Evolutionary conservation across 2,888 invertebrate genomes (phyloP).

Genomic region (Cotesia congregata): DNA sequence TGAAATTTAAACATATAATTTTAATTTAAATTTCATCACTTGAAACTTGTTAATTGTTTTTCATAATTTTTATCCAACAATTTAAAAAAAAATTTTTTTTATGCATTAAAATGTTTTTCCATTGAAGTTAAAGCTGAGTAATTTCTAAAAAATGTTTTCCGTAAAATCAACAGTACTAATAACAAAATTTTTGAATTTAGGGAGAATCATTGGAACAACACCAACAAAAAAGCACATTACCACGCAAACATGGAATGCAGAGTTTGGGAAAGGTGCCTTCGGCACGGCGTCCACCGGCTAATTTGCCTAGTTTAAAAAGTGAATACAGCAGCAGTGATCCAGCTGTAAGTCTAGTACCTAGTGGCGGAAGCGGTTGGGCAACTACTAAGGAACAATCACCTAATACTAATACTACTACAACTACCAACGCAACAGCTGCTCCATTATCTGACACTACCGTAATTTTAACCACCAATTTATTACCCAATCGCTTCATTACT

Average conservation of each 20-base stretch:
- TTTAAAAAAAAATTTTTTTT: too few relatives aligned
- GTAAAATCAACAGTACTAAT: too few relatives aligned
- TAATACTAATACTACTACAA: slow-evolving; percentile 64
- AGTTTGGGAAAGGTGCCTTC: slow-evolving; percentile 99
- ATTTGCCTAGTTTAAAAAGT: slow-evolving; percentile 98
- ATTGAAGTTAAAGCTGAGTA: too few relatives aligned
- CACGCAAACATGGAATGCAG: slow-evolving; percentile 99
- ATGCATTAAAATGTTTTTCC: too few relatives aligned
- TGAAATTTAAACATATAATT: too few relatives aligned
- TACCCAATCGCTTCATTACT: slow-evolving; percentile 20
- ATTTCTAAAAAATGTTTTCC: too few relatives aligned
- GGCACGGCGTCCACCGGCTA: slow-evolving; percentile 98
- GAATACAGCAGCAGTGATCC: slow-evolving; percentile 88
- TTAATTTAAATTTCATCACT: too few relatives aligned
- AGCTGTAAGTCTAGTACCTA: slow-evolving; percentile 83
- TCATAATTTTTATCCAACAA: too few relatives aligned
- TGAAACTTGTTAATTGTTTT: too few relatives aligned
- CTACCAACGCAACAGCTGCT: slow-evolving; percentile 61
- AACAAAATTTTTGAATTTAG: slow-evolving; percentile 70
- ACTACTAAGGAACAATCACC: slow-evolving; percentile 73
- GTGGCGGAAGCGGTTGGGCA: slow-evolving; percentile 86
- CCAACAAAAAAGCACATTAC: slow-evolving; percentile 89
- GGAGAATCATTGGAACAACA: slow-evolving; percentile 90
- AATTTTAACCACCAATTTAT: slow-evolving; percentile 34
- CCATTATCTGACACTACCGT: slow-evolving; percentile 65